A percentile compares a stretch with the other conserved stretches of the same genome.
phyloP scores from a whole-genome alignment of 1,140 invertebrate species.

The Saccostrea cuccullata region DNA sequence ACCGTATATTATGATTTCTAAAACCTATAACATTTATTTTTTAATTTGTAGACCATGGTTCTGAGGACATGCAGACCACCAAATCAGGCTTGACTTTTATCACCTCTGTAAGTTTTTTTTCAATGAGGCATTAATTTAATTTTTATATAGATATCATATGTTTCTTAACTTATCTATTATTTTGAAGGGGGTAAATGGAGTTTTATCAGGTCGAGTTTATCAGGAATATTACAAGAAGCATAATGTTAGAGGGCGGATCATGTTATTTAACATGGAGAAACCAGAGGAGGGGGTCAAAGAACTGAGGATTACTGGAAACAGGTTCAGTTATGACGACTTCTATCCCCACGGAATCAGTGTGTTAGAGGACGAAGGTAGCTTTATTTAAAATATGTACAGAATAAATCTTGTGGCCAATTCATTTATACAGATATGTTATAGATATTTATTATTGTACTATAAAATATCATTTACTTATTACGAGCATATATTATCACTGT shows the following conservation, averaged over 20 bases:
- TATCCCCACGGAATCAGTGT: conserved; percentile 9
- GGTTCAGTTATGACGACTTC: neutral
- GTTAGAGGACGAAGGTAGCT: neutral
- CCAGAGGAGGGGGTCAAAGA: neutral
- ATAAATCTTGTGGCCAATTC: too few species aligned
- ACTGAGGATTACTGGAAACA: neutral
- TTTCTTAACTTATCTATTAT: neutral
- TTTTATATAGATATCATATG: too few species aligned
- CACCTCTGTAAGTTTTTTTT: neutral
- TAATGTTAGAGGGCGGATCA: neutral
- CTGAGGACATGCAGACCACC: conserved; percentile 10
- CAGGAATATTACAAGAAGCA: conserved; percentile 15
- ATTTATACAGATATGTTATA: too few species aligned
- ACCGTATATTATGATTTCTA: too few species aligned
- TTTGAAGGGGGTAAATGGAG: neutral
- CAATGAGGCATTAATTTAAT: neutral
- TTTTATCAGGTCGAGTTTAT: neutral
- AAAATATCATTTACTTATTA: too few species aligned
- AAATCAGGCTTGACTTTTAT: neutral
- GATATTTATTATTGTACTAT: too few species aligned
- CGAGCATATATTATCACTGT: too few species aligned
- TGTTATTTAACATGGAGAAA: conserved; percentile 19
- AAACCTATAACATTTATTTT: too few species aligned
- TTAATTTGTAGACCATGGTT: neutral
- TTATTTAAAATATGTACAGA: neutral